phyloP scores from a whole-genome alignment of 2,113 vertebrate species.

The Amazona vittata region DNA sequence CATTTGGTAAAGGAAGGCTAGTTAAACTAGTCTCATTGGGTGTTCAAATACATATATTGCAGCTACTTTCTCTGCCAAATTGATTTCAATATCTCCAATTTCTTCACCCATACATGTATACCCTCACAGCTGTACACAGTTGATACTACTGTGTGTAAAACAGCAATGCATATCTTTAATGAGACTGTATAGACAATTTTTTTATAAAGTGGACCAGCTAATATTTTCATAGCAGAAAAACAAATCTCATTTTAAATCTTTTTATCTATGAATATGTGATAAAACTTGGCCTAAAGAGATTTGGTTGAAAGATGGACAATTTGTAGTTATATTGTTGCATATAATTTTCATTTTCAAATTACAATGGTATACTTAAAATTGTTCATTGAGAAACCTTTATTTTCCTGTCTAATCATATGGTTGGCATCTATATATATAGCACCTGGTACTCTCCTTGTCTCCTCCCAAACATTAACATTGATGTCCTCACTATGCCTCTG shows the following conservation, averaged over 20 bases:
- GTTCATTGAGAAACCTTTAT: background rate
- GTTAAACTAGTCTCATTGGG: background rate
- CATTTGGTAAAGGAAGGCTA: background rate
- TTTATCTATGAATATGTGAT: background rate
- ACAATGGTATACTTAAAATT: background rate
- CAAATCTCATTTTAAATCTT: background rate
- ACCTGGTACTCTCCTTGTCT: accelerated
- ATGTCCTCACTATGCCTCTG: background rate
- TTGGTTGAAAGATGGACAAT: background rate
- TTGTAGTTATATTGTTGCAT: background rate
- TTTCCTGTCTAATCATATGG: background rate
- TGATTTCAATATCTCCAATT: background rate
- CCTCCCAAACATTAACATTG: background rate
- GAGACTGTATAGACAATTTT: background rate
- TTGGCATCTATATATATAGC: background rate
- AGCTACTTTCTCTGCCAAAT: background rate
- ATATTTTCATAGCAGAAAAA: background rate
- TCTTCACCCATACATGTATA: background rate
- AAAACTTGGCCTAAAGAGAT: background rate
- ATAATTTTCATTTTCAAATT: background rate
- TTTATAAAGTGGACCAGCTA: background rate
- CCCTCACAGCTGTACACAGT: background rate
- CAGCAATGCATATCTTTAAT: background rate
- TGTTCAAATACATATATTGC: background rate
- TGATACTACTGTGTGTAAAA: background rate